phyloP scores from a whole-genome alignment of 2,888 invertebrate genomes.

The Seira sanloemensis region DNA sequence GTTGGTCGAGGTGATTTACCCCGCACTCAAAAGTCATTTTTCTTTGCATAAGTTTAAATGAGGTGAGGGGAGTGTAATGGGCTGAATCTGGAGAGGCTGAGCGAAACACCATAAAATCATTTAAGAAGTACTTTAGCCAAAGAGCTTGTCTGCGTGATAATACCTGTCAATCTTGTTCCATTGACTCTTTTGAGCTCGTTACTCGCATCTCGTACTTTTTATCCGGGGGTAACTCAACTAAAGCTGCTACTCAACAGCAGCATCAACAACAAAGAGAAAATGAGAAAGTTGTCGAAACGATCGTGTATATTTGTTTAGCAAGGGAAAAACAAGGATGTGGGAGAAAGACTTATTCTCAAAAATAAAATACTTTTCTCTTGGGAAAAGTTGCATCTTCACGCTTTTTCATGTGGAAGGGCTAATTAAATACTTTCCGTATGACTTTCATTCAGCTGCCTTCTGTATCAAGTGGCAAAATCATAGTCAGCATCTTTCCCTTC shows the following conservation, averaged over 20 bases:
- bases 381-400: neutral
- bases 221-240: no score
- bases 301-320: neutral
- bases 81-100: no score
- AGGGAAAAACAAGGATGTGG: neutral
- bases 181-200: neutral
- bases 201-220: neutral
- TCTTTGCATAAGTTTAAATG: no score
- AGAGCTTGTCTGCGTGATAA: neutral
- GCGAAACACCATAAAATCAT: no score
- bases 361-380: neutral
- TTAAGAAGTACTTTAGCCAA: neutral
- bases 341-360: neutral
- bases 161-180: neutral
- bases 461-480: neutral
- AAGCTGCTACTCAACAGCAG: no score
- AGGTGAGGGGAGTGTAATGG: no score
- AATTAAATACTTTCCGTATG: neutral
- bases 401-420: neutral
- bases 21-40: no score
- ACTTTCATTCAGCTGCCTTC: neutral
- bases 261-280: neutral
- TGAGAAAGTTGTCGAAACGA: neutral
- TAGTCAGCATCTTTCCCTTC: neutral
- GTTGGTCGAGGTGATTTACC: no score